These are phyloP conservation scores for Psilanteris sp. DNA, from an alignment of 1,140 invertebrate genomes.

Conservation along the genomic window DNA sequence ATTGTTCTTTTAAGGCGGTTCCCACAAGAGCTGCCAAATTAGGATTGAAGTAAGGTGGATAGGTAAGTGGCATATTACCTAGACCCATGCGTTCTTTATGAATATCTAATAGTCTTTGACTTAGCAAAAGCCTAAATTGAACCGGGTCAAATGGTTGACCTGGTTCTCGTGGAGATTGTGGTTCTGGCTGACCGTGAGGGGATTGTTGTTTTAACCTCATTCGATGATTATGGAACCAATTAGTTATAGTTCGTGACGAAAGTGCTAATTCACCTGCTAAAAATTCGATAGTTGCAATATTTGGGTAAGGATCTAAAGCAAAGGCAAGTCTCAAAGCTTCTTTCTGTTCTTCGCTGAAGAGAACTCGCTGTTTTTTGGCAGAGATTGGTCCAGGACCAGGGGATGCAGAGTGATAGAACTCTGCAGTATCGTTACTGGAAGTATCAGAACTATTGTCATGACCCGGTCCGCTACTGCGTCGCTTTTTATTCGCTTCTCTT, in stretches of 20 bases:
- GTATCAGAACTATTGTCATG: slow-evolving; percentile 92
- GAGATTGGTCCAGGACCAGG: slow-evolving; percentile 87
- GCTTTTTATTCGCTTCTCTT: slow-evolving; percentile 92
- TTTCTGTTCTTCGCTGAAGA: slow-evolving; percentile 99
- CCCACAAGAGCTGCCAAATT: slow-evolving; percentile 85
- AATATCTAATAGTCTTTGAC: slow-evolving; percentile 91
- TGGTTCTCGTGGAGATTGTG: slow-evolving; percentile 85
- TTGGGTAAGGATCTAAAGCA: slow-evolving; percentile 96
- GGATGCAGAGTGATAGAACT: slow-evolving; percentile 92
- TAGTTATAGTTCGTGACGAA: slow-evolving; percentile 97
- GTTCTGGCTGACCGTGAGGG: slow-evolving; percentile 85
- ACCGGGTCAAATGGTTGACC: slow-evolving; percentile 92
- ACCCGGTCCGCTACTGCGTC: slow-evolving; percentile 88
- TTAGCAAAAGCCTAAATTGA: slow-evolving; percentile 92
- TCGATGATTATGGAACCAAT: slow-evolving; percentile 99
- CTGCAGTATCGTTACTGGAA: slow-evolving; percentile 92
- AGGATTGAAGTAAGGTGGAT: slow-evolving; percentile 87
- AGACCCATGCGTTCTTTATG: slow-evolving; percentile 89
- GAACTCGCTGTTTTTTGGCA: slow-evolving; percentile 94
- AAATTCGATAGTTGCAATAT: slow-evolving; percentile 96
- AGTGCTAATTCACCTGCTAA: slow-evolving; percentile 93
- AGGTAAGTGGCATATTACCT: slow-evolving; percentile 86
- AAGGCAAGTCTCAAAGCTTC: slow-evolving; percentile 96
- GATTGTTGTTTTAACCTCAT: slow-evolving; percentile 97
- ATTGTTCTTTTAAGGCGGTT: slow-evolving; percentile 87